These are phyloP conservation scores for Colletes latitarsis DNA, from an alignment of 1,140 invertebrate genomes.

Conservation along the genomic window DNA sequence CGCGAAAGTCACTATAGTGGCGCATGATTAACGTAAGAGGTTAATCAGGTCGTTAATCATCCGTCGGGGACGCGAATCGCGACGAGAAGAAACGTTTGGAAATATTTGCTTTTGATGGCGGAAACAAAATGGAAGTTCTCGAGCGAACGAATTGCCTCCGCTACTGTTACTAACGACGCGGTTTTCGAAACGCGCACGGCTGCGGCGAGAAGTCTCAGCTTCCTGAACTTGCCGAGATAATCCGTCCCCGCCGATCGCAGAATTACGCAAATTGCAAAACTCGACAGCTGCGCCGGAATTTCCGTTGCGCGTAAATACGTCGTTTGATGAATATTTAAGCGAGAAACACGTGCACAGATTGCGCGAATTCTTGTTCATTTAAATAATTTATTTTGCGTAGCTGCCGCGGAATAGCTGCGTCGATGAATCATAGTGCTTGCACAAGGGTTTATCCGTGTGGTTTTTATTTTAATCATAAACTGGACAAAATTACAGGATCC, in stretches of 20 bases:
- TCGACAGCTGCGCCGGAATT: neutral
- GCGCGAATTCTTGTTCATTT: neutral
- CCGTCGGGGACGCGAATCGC: neutral
- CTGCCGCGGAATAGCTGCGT: neutral
- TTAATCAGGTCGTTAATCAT: conserved; percentile 20
- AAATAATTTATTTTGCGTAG: neutral
- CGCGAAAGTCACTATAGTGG: no score
- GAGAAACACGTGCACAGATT: neutral
- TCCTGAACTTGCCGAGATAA: neutral
- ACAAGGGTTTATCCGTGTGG: no score
- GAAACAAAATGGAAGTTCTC: neutral
- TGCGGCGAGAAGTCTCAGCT: no score
- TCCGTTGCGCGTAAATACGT: neutral
- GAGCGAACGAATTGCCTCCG: neutral
- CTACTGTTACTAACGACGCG: neutral
- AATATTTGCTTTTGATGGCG: neutral
- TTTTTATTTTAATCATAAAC: no score
- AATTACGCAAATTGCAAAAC: neutral
- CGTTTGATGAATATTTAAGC: neutral
- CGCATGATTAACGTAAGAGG: no score
- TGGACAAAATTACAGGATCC: neutral
- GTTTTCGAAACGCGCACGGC: neutral
- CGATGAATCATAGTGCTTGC: no score
- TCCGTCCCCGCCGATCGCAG: neutral
- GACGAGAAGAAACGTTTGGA: no score